Conservation (phyloP, 2,888 invertebrate genomes). For the Parapristionchus giblindavisi region DNA sequence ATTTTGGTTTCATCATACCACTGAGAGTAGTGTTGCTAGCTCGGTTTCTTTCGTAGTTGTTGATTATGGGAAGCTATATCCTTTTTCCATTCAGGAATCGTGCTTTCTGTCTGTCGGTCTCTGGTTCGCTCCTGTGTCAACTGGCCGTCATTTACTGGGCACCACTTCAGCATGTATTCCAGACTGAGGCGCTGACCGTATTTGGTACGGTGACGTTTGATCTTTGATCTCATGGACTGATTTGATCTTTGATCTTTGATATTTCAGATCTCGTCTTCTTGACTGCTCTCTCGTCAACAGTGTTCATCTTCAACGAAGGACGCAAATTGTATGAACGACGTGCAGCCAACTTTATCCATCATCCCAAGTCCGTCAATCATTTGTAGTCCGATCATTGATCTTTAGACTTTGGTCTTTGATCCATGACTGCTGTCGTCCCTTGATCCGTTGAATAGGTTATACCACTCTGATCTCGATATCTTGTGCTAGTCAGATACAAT, state of each 20-base stretch:
- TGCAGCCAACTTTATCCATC: constrained; percentile 41
- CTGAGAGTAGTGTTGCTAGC: too few relatives aligned
- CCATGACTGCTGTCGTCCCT: too few relatives aligned
- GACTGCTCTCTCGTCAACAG: constrained; percentile 90
- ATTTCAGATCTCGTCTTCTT: constrained; percentile 88
- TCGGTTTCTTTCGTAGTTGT: too few relatives aligned
- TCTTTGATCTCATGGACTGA: neutral
- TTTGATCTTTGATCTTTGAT: neutral
- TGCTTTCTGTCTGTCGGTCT: constrained; percentile 89
- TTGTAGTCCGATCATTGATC: constrained; percentile 38
- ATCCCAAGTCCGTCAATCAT: constrained; percentile 44
- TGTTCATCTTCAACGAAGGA: constrained; percentile 74
- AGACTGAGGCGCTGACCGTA: constrained; percentile 90
- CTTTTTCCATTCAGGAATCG: constrained; percentile 81
- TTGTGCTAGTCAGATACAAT: too few relatives aligned
- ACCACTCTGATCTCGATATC: too few relatives aligned
- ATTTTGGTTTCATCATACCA: too few relatives aligned
- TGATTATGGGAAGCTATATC: too few relatives aligned
- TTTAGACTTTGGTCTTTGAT: too few relatives aligned
- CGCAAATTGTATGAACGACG: constrained; percentile 58
- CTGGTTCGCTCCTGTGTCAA: constrained; percentile 91
- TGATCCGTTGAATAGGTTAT: too few relatives aligned
- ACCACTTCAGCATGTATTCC: constrained; percentile 92
- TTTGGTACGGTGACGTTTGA: neutral
- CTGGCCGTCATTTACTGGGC: constrained; percentile 95